Conservation (phyloP, 2,888 invertebrate genomes). For the Cartodere bifasciata region DNA sequence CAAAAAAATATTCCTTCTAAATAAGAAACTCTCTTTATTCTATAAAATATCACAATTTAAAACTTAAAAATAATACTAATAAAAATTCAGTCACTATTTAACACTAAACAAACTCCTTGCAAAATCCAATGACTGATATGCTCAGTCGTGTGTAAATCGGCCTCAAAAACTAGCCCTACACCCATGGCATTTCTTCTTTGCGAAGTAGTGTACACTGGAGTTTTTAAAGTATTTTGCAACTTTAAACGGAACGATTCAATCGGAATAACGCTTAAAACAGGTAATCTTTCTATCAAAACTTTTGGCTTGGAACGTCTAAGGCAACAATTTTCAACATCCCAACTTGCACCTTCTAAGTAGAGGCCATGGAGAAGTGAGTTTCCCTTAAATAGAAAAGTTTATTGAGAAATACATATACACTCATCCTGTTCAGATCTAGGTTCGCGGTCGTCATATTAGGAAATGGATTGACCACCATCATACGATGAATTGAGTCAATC, state of each 20-base stretch:
- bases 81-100: conserved; percentile 62
- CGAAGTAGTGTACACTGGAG: conserved; percentile 87
- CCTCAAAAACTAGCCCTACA: conserved; percentile 81
- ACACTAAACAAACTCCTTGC: conserved; percentile 76
- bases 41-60: too few relatives aligned
- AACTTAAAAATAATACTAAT: too few relatives aligned
- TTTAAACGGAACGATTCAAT: conserved; percentile 74
- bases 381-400: conserved; percentile 53
- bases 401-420: too few relatives aligned
- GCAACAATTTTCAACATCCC: conserved; percentile 61
- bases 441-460: too few relatives aligned
- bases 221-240: conserved; percentile 73
- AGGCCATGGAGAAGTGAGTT: conserved; percentile 63
- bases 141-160: conserved; percentile 69
- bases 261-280: conserved; percentile 75
- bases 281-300: conserved; percentile 71
- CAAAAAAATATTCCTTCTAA: too few relatives aligned
- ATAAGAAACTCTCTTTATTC: too few relatives aligned
- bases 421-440: too few relatives aligned
- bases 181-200: conserved; percentile 82
- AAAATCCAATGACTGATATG: conserved; percentile 83
- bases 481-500: too few relatives aligned
- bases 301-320: conserved; percentile 68
- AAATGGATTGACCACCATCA: too few relatives aligned
- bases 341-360: conserved; percentile 78